phyloP scores from a whole-genome alignment of 2,888 invertebrate genomes.

The Hirtodrosophila alboralis region DNA sequence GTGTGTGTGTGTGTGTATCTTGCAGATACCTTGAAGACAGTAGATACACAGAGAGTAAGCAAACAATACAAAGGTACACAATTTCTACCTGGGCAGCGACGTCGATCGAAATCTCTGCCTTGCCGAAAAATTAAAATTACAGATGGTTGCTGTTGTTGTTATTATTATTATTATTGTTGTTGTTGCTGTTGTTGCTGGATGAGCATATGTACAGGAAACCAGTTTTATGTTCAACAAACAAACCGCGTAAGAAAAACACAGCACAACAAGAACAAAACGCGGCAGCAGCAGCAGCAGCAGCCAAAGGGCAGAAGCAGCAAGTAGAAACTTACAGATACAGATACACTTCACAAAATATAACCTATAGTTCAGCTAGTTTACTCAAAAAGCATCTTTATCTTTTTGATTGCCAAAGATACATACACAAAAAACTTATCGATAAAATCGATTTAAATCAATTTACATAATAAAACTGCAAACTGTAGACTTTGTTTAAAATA shows the following conservation, averaged over 20 bases:
- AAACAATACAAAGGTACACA: constrained; percentile 69
- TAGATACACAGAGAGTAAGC: constrained; percentile 46
- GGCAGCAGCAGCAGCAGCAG: constrained; percentile 36
- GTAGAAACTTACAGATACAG: constrained; percentile 64
- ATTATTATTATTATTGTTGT: constrained; percentile 31
- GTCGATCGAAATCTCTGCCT: constrained; percentile 75
- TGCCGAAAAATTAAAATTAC: constrained; percentile 78
- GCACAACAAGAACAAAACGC: constrained; percentile 63
- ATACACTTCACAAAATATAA: constrained; percentile 31
- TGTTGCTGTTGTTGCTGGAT: constrained; percentile 51
- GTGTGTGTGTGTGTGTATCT: constrained; percentile 59
- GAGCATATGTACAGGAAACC: constrained; percentile 80
- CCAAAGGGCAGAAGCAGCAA: constrained; percentile 59
- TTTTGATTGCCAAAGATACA: no score
- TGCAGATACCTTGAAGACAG: constrained; percentile 64
- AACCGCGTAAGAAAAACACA: constrained; percentile 70
- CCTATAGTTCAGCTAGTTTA: no score
- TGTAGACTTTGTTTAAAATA: no score
- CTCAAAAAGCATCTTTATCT: no score
- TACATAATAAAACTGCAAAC: no score
- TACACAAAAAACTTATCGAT: no score
- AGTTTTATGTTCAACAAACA: constrained; percentile 78
- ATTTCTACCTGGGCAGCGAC: constrained; percentile 73
- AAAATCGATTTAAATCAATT: no score
- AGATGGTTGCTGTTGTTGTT: constrained; percentile 62